A percentile compares a stretch with the other conserved stretches of the same genome.
Conservation (phyloP, 2,797 vertebrate genomes). For the Myripristis jacobus region DNA sequence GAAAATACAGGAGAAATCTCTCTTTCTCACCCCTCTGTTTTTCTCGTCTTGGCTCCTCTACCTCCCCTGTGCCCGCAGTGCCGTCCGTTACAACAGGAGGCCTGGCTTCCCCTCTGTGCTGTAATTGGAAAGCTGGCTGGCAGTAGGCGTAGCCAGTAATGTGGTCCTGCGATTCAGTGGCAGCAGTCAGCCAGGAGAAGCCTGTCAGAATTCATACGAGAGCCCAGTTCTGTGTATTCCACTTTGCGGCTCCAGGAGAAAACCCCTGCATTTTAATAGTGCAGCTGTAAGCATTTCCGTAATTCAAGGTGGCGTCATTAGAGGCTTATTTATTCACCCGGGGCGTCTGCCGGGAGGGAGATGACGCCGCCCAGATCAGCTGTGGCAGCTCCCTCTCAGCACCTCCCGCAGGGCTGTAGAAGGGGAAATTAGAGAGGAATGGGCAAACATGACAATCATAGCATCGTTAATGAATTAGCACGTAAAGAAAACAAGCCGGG, state of each 20-base stretch:
- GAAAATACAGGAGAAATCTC: slow-evolving; percentile 23
- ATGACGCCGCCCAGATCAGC: slow-evolving; percentile 74
- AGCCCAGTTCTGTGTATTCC: slow-evolving; percentile 54
- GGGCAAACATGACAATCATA: slow-evolving; percentile 82
- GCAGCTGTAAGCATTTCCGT: slow-evolving; percentile 80
- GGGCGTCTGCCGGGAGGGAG: slow-evolving; percentile 65
- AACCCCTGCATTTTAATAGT: slow-evolving; percentile 78
- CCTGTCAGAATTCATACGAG: slow-evolving; percentile 77
- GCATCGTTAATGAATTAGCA: slow-evolving; percentile 76
- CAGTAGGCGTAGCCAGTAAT: slow-evolving; percentile 80
- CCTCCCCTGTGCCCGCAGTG: slow-evolving; percentile 31
- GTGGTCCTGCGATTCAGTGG: slow-evolving; percentile 77
- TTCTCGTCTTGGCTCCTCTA: slow-evolving; percentile 32
- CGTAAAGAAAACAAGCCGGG: slow-evolving; percentile 63
- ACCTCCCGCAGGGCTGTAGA: slow-evolving; percentile 73
- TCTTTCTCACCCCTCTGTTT: slow-evolving; percentile 8
- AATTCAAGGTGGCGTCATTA: slow-evolving; percentile 84
- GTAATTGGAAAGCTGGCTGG: slow-evolving; percentile 83
- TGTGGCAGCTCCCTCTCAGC: slow-evolving; percentile 72
- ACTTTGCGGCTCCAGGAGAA: slow-evolving; percentile 60
- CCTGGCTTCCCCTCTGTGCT: slow-evolving; percentile 62
- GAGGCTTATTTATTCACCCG: slow-evolving; percentile 81
- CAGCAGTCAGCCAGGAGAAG: slow-evolving; percentile 72
- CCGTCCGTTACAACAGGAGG: slow-evolving; percentile 69
- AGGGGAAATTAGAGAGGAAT: slow-evolving; percentile 77